These are phyloP conservation scores for Zygogramma bicolorata DNA, from an alignment of 2,888 invertebrate genomes.

Conservation along the genomic window DNA sequence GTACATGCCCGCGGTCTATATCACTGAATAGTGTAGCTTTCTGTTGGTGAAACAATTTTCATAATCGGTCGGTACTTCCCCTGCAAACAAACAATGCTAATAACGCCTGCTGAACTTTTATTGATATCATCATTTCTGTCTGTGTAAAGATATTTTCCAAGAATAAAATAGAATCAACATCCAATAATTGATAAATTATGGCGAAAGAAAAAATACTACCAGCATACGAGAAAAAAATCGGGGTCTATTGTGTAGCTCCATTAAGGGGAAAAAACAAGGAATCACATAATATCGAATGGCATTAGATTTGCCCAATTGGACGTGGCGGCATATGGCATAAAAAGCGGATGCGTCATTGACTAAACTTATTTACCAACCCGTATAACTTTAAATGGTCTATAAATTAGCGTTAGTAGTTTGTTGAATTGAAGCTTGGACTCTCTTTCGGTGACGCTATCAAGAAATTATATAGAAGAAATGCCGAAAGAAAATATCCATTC, in stretches of 20 bases:
- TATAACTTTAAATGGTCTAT: conserved; percentile 37
- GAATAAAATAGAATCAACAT: background rate
- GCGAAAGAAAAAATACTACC: conserved; percentile 27
- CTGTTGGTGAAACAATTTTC: no score
- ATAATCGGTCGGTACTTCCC: no score
- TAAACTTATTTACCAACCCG: conserved; percentile 35
- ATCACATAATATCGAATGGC: conserved; percentile 38
- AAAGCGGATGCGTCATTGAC: conserved; percentile 37
- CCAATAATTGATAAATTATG: background rate
- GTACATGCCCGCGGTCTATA: no score
- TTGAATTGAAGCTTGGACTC: conserved; percentile 20
- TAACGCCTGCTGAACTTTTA: no score
- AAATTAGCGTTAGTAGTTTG: conserved; percentile 31
- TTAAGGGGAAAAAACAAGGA: conserved; percentile 32
- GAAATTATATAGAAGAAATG: background rate
- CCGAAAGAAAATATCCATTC: background rate
- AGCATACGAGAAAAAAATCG: conserved; percentile 38
- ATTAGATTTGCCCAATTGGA: conserved; percentile 41
- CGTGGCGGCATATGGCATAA: conserved; percentile 21
- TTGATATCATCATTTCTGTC: no score
- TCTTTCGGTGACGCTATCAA: conserved; percentile 1
- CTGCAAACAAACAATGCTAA: no score
- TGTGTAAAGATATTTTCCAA: background rate
- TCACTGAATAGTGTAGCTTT: no score
- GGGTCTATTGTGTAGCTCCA: conserved; percentile 33